Percentiles rank a stretch among this genome's conserved stretches.
Conservation (phyloP, 2,113 vertebrate species). For the Echinops telfairi region DNA sequence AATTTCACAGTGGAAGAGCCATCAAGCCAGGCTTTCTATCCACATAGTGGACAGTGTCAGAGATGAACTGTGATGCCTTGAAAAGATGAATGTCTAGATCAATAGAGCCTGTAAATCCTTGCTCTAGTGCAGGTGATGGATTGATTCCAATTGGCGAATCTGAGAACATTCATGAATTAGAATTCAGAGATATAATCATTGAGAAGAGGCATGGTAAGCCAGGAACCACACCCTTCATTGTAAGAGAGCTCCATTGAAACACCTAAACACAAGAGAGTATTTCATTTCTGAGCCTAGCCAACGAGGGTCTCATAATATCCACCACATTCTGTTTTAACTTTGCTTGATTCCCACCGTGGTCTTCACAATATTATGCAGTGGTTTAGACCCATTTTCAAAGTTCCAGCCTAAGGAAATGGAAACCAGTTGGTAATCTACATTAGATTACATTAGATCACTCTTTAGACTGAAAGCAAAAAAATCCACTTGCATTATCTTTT, state of each 20-base stretch:
- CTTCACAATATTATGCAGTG: not conserved
- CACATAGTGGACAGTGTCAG: not conserved
- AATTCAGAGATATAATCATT: not conserved
- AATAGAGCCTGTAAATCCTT: slow-evolving; percentile 43
- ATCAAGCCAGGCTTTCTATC: not conserved
- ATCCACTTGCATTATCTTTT: slow-evolving; percentile 20
- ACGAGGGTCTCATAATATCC: not conserved
- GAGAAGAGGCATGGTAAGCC: not conserved
- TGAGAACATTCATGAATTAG: slow-evolving; percentile 25
- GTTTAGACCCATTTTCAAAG: slow-evolving; percentile 20
- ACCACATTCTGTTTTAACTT: slow-evolving; percentile 40
- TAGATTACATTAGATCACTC: slow-evolving; percentile 4
- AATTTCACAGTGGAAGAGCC: not conserved
- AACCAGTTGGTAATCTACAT: not conserved
- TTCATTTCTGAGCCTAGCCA: slow-evolving; percentile 25
- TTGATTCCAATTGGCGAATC: slow-evolving; percentile 49
- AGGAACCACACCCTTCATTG: not conserved
- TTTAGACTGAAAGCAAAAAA: not conserved
- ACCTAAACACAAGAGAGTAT: not conserved
- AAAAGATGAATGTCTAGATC: not conserved
- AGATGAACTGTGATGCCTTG: slow-evolving; percentile 19
- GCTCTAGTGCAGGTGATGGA: slow-evolving; percentile 20
- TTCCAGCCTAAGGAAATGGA: slow-evolving; percentile 38
- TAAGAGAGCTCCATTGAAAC: not conserved
- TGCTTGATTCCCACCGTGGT: not conserved